phyloP scores from a whole-genome alignment of 1,140 invertebrate species.

The Nebria ingens region DNA sequence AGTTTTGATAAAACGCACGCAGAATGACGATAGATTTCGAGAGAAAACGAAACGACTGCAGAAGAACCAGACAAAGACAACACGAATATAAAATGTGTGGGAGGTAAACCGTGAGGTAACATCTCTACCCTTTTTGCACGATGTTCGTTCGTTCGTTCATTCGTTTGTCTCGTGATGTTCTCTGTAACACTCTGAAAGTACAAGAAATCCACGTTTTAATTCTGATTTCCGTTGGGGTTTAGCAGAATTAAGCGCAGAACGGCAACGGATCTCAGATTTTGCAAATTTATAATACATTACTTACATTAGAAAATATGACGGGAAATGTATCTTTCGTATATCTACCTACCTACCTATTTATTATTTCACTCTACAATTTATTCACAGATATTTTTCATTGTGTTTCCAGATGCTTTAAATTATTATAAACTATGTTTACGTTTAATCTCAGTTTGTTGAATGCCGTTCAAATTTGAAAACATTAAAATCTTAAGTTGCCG shows the following conservation, averaged over 20 bases:
- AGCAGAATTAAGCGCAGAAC: slow-evolving; percentile 30
- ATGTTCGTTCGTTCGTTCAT: too few relatives aligned
- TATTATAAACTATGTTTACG: too few relatives aligned
- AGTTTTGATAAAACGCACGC: slow-evolving; percentile 31
- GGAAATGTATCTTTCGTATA: neutral
- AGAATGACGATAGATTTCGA: slow-evolving; percentile 33
- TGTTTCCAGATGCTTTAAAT: neutral
- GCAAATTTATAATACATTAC: slow-evolving; percentile 27
- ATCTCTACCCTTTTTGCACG: slow-evolving; percentile 13
- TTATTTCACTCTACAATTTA: neutral
- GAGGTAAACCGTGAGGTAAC: slow-evolving; percentile 15
- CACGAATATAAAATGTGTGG: slow-evolving; percentile 20
- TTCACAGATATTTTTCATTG: neutral
- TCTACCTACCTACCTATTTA: too few relatives aligned
- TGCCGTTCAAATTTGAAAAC: too few relatives aligned
- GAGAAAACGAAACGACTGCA: slow-evolving; percentile 15
- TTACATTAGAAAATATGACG: slow-evolving; percentile 6
- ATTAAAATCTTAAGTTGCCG: too few relatives aligned
- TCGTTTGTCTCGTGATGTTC: neutral
- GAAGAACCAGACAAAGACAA: neutral
- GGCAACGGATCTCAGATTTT: slow-evolving; percentile 32
- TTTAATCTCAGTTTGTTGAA: too few relatives aligned
- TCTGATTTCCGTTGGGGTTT: slow-evolving; percentile 33
- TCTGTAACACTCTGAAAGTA: slow-evolving; percentile 14
- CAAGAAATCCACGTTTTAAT: slow-evolving; percentile 33